Evolutionary conservation across 2,888 invertebrate genomes (phyloP), one percentile per base, ranked within the genome.

Genomic region (Meta bourneti): DNA sequence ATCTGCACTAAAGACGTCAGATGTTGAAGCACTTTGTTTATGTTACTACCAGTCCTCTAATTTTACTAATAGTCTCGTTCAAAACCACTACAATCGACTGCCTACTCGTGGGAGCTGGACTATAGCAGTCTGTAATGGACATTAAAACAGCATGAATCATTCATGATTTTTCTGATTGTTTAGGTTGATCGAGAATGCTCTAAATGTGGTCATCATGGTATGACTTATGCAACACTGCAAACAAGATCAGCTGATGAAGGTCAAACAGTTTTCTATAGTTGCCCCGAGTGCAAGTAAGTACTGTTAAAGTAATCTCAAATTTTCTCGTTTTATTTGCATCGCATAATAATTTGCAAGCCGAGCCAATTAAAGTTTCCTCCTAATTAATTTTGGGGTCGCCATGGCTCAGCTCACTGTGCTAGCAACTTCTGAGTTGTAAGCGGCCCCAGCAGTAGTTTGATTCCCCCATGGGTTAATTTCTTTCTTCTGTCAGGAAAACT

Each of bases 221-320:
- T 99, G 98, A 97, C 98, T 0, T 99, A 99, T 95, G 98, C 98
- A 7, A 99, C 99, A 0, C 95, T 98, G 84, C 99, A 99, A 95
- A 96, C 99, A 51, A 96, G 99, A 94, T 99, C 99, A 0, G 99
- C 99, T 34, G 99, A 99, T 96, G 99, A 99, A 96, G 99, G 99
- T 0, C 99, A 99, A 95, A 99, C 99, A 0, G 98, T 99, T 4
- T 99, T 99, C 95, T 99, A 98, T 94, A 98, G 98, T 0, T 99
- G 99, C 95, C 96, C 97, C 34, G 97, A 97, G 94, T 99, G 99
- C 90, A 72, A 90, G 93, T 93, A 90, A 90, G 92, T n/a, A n/a
- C n/a, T n/a, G n/a, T n/a, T n/a, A n/a, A n/a, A n/a, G n/a, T 91
- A 78, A 48, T 20, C 54, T 90, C 20, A 69, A 20, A 20, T 20